These are phyloP conservation scores for Pagrus major DNA, from an alignment of 2,113 vertebrate species.

Conservation along the genomic window DNA sequence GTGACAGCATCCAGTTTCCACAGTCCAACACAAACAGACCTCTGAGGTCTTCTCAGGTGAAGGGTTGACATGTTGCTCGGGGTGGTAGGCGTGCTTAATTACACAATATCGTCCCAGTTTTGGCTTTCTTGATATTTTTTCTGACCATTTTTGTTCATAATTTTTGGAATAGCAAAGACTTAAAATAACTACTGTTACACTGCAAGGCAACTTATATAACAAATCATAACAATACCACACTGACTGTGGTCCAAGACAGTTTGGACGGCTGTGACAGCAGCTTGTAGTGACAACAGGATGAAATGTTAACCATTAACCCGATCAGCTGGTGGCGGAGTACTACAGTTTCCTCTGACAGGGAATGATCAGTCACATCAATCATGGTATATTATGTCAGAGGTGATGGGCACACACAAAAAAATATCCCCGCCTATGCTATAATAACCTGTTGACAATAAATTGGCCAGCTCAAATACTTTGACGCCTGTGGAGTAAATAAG, in stretches of 20 bases:
- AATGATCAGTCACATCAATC: constrained; percentile 49
- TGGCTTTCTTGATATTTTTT: not conserved
- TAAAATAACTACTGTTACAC: not conserved
- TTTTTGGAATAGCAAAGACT: not conserved
- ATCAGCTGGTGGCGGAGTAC: constrained; percentile 45
- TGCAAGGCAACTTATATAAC: not conserved
- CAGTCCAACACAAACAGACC: constrained; percentile 21
- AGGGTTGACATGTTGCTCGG: constrained; percentile 2
- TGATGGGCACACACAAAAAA: constrained; percentile 1
- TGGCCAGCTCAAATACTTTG: constrained; percentile 14
- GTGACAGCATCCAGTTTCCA: not conserved
- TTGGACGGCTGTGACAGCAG: constrained; percentile 30
- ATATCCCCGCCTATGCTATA: constrained; percentile 16
- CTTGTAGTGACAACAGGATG: constrained; percentile 53
- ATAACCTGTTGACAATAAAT: constrained; percentile 25
- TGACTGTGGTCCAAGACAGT: constrained; percentile 17
- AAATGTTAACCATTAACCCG: constrained; percentile 59
- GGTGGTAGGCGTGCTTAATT: not conserved
- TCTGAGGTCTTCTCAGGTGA: not conserved
- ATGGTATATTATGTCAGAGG: constrained; percentile 5
- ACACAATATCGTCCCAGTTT: constrained; percentile 5
- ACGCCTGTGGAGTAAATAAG: constrained; percentile 27
- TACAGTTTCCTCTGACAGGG: constrained; percentile 40
- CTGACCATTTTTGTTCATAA: not conserved
- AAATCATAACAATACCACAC: not conserved